Evolutionary conservation across 2,888 invertebrate species (phyloP).

Genomic region (Meiosimyza decipiens): DNA sequence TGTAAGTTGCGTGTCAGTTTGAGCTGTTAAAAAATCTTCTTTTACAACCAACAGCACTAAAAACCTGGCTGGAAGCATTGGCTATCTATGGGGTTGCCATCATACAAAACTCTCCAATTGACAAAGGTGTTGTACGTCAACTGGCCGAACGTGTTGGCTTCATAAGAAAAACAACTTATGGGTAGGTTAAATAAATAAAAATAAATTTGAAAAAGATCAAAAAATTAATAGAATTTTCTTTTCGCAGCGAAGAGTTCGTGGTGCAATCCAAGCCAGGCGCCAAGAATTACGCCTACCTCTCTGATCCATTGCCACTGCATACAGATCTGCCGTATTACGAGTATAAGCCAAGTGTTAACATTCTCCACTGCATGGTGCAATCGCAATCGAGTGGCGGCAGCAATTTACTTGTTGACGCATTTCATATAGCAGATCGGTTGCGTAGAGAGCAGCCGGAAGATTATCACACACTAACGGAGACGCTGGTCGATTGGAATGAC

Average conservation of each 20-base stretch:
- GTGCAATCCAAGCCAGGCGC: slow-evolving; percentile 77
- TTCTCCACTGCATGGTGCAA: slow-evolving; percentile 79
- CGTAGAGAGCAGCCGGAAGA: slow-evolving; percentile 69
- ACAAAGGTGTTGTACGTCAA: slow-evolving; percentile 70
- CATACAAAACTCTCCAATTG: slow-evolving; percentile 71
- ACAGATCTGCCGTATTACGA: slow-evolving; percentile 82
- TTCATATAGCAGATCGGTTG: slow-evolving; percentile 73
- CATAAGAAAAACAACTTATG: slow-evolving; percentile 78
- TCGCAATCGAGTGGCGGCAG: slow-evolving; percentile 74
- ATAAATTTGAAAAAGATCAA: not conserved
- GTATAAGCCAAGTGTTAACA: slow-evolving; percentile 78
- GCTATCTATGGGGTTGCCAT: slow-evolving; percentile 76
- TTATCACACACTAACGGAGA: slow-evolving; percentile 71
- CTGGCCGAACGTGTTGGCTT: slow-evolving; percentile 76
- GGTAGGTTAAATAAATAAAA: slow-evolving; percentile 62
- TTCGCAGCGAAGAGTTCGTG: slow-evolving; percentile 71
- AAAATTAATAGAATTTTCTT: not conserved
- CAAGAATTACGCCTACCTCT: slow-evolving; percentile 80
- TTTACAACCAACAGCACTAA: slow-evolving; percentile 51
- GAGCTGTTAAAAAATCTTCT: no score
- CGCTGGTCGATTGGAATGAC: slow-evolving; percentile 79
- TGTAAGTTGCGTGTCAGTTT: no score
- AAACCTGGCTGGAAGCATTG: slow-evolving; percentile 73
- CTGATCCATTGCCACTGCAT: slow-evolving; percentile 76
- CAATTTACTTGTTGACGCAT: slow-evolving; percentile 76